phyloP scores from a whole-genome alignment of 2,888 invertebrate genomes.

The Xiphydria camelus region DNA sequence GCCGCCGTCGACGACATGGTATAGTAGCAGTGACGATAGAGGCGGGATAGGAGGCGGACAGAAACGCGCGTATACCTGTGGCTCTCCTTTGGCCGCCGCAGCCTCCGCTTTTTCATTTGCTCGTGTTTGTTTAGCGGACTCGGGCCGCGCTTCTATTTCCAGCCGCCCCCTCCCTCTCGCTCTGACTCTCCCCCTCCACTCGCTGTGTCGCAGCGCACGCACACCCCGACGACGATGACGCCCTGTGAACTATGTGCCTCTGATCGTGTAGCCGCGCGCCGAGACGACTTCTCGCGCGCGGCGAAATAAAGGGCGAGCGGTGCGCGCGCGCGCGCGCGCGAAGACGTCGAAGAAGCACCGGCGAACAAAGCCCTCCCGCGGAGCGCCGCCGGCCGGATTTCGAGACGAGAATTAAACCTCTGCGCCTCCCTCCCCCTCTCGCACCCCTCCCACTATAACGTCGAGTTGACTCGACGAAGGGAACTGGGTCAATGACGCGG shows the following conservation, averaged over 20 bases:
- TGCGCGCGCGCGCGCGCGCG: not conserved
- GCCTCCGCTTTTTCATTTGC: conserved; percentile 18
- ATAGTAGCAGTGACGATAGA: not conserved
- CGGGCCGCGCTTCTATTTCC: conserved; percentile 21
- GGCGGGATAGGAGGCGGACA: not conserved
- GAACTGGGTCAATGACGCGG: no score
- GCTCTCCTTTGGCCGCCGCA: conserved; percentile 1
- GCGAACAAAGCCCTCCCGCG: no score
- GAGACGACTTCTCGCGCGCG: conserved; percentile 2
- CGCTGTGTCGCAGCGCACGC: no score
- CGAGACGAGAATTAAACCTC: no score
- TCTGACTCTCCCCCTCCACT: no score
- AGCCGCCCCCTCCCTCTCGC: conserved; percentile 21
- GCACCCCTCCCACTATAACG: no score
- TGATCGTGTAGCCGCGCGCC: no score
- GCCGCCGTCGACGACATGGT: not conserved
- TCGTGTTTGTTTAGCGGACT: conserved; percentile 17
- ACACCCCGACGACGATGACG: not conserved
- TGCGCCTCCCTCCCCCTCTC: no score
- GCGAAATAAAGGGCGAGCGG: not conserved
- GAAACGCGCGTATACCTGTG: not conserved
- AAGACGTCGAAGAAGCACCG: not conserved
- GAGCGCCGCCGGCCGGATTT: no score
- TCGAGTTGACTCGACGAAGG: no score
- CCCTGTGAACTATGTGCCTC: not conserved